These are phyloP conservation scores for Drosophila oshimai DNA, from an alignment of 1,140 invertebrate species.

Conservation along the genomic window DNA sequence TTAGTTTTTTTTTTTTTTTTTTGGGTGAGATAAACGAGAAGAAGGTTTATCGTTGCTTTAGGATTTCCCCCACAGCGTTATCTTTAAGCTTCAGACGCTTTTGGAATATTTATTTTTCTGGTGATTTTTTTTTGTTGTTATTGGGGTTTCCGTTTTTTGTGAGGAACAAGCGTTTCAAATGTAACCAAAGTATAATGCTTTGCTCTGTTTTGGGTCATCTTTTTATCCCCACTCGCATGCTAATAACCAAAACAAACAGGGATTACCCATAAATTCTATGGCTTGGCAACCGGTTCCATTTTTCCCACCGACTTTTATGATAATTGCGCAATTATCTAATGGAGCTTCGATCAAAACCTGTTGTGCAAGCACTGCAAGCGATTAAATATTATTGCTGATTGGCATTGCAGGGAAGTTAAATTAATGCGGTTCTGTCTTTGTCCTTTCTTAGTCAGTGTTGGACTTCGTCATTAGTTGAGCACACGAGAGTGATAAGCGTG, in stretches of 20 bases:
- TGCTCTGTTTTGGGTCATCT: background rate
- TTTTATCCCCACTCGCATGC: background rate
- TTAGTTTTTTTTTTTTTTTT: too few relatives aligned
- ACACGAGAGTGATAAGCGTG: slow-evolving; percentile 10
- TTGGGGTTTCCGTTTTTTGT: slow-evolving; percentile 1
- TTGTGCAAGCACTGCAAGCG: background rate
- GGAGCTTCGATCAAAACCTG: slow-evolving; percentile 12
- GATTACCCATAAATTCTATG: background rate
- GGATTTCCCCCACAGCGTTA: background rate
- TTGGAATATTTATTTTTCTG: slow-evolving; percentile 4
- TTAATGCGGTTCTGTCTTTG: background rate
- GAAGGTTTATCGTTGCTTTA: background rate
- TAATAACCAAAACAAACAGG: slow-evolving; percentile 16
- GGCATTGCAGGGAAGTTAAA: background rate
- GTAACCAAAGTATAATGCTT: background rate
- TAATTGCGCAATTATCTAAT: slow-evolving; percentile 36
- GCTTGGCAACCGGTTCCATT: slow-evolving; percentile 38
- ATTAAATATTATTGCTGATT: slow-evolving; percentile 11
- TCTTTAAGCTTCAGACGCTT: background rate
- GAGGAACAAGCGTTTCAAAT: background rate
- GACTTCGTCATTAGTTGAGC: slow-evolving; percentile 24
- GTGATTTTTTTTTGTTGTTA: background rate
- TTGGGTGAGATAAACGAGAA: slow-evolving; percentile 3
- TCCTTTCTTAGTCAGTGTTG: slow-evolving; percentile 19
- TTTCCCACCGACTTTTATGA: slow-evolving; percentile 30